Conservation (phyloP, 2,113 vertebrate genomes). For the Cyrtonyx montezumae region DNA sequence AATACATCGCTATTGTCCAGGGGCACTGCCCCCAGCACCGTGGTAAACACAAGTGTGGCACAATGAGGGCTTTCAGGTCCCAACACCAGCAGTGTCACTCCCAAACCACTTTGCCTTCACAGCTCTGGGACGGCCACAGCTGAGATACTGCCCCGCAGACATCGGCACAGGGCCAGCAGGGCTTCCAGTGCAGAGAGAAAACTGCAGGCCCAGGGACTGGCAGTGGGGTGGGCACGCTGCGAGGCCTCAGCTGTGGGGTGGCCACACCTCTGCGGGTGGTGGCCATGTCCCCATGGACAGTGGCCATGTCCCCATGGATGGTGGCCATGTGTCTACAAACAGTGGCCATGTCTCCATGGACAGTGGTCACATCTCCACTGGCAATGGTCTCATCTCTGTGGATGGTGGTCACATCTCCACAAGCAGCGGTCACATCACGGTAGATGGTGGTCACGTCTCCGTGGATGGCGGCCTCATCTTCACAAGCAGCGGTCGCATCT, state of each 20-base stretch:
- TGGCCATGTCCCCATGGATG: too few relatives aligned
- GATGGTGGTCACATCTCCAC: too few relatives aligned
- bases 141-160: neutral
- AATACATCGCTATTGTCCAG: slow-evolving; percentile 22
- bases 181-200: neutral
- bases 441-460: too few relatives aligned
- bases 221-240: rapidly evolving
- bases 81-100: neutral
- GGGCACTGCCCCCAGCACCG: neutral
- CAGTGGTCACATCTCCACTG: neutral
- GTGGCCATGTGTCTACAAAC: too few relatives aligned
- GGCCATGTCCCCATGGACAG: too few relatives aligned
- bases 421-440: too few relatives aligned
- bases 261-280: too few relatives aligned
- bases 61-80: slow-evolving; percentile 23
- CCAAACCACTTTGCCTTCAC: rapidly evolving
- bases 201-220: neutral
- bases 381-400: too few relatives aligned
- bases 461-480: too few relatives aligned
- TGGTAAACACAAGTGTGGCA: slow-evolving; percentile 27
- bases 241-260: too few relatives aligned
- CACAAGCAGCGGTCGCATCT: too few relatives aligned
- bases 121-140: neutral
- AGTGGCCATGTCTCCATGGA: too few relatives aligned
- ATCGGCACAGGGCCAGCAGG: rapidly evolving